Evolutionary conservation across 2,888 invertebrate genomes (phyloP).

Genomic region (Clistopyga incitator): DNA sequence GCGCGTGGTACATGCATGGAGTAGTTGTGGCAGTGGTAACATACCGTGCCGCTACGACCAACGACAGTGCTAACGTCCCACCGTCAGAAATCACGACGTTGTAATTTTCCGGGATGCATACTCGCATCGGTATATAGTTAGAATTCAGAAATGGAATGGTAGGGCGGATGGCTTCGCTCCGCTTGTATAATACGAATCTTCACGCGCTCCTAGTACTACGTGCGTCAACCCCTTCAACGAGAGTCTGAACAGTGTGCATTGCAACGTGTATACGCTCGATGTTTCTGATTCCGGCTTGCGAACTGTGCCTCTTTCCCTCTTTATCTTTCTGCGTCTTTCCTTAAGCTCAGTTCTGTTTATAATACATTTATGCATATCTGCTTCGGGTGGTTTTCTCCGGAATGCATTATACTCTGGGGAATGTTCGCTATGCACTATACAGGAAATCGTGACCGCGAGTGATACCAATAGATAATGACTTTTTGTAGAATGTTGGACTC

Average conservation of each 20-base stretch:
- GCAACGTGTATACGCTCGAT: conserved; percentile 9
- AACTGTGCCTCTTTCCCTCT: conserved; percentile 10
- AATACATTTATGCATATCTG: conserved; percentile 66
- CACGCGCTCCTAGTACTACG: conserved; percentile 23
- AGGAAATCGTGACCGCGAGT: no score
- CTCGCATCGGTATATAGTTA: conserved; percentile 34
- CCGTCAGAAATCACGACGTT: conserved; percentile 62
- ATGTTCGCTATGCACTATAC: not conserved
- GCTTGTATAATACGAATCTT: conserved; percentile 46
- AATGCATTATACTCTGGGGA: conserved; percentile 59
- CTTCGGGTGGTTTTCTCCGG: conserved; percentile 54
- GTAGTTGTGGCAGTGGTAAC: conserved; percentile 27
- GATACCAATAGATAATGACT: no score
- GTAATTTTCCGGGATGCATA: conserved; percentile 68
- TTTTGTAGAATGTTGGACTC: no score
- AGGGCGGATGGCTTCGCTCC: not conserved
- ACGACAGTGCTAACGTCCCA: conserved; percentile 30
- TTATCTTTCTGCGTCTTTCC: conserved; percentile 2
- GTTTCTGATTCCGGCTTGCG: not conserved
- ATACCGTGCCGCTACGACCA: conserved; percentile 21
- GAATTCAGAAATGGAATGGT: conserved; percentile 19
- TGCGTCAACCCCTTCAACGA: conserved; percentile 29
- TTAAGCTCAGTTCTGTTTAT: conserved; percentile 36
- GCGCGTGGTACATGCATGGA: not conserved
- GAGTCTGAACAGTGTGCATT: conserved; percentile 14